These are phyloP conservation scores for Rhombomys opimus DNA, from an alignment of 2,113 vertebrate species.

Conservation along the genomic window DNA sequence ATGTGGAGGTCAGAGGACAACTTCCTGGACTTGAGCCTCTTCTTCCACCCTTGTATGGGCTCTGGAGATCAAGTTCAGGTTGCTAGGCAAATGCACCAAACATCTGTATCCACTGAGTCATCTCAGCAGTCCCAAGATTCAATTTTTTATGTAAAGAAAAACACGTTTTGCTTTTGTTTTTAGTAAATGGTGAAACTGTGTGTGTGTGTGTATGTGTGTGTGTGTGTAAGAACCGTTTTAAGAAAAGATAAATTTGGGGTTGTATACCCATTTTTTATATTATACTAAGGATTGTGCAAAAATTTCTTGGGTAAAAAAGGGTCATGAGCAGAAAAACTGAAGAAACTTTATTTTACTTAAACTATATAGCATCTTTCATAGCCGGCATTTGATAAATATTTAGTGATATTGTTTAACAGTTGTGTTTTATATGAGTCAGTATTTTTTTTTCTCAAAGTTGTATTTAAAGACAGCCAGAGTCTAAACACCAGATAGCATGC, in stretches of 20 bases:
- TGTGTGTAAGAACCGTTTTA: not conserved
- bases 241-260: not conserved
- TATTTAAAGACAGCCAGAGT: not conserved
- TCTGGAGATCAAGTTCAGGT: not conserved
- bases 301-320: not conserved
- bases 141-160: not conserved
- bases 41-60: not conserved
- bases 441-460: slow-evolving; percentile 16
- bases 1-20: not conserved
- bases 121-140: not conserved
- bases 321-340: not conserved
- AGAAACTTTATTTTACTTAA: not conserved
- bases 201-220: not conserved
- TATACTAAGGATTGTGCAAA: not conserved
- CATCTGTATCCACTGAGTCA: not conserved
- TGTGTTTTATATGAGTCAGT: slow-evolving; percentile 12
- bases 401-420: not conserved
- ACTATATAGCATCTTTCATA: not conserved
- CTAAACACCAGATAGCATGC: not conserved
- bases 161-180: not conserved
- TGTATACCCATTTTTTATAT: not conserved
- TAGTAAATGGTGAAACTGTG: not conserved
- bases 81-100: not conserved
- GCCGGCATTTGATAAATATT: slow-evolving; percentile 41
- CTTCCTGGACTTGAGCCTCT: not conserved